A percentile compares a stretch with the other conserved stretches of the same genome.
These are phyloP conservation scores for Denticeps clupeoides DNA, from an alignment of 2,797 vertebrate genomes.

Conservation along the genomic window DNA sequence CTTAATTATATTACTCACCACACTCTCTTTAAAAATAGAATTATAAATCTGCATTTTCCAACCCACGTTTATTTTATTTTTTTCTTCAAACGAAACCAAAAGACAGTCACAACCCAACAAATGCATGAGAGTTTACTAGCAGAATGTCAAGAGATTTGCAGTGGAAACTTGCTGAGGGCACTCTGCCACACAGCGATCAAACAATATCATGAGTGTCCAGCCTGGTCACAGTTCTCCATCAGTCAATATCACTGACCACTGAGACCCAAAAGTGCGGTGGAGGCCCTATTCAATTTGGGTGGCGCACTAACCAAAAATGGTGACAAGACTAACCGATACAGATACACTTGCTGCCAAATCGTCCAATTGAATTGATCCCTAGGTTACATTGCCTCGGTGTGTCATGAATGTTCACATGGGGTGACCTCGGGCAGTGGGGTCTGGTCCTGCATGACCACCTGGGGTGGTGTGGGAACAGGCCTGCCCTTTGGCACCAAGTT, in stretches of 20 bases:
- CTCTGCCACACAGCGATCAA: not conserved
- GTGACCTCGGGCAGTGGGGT: slow-evolving; percentile 59
- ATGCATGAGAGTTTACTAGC: slow-evolving; percentile 15
- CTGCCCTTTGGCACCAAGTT: slow-evolving; percentile 37
- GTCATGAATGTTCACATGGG: slow-evolving; percentile 68
- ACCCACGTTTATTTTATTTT: slow-evolving; percentile 27
- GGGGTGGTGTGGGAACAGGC: slow-evolving; percentile 37
- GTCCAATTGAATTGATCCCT: too few relatives aligned
- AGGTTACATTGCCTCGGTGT: slow-evolving; percentile 4
- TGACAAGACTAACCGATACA: too few relatives aligned
- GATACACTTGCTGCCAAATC: too few relatives aligned
- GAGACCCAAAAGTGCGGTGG: too few relatives aligned
- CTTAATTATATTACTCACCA: slow-evolving; percentile 49
- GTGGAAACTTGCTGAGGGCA: not conserved
- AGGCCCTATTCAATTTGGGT: too few relatives aligned
- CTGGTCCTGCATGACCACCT: slow-evolving; percentile 55
- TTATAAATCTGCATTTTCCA: slow-evolving; percentile 16
- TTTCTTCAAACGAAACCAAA: slow-evolving; percentile 49
- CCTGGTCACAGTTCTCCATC: too few relatives aligned
- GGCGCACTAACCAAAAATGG: too few relatives aligned
- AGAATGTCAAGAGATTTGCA: not conserved
- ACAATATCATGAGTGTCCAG: too few relatives aligned
- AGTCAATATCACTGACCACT: too few relatives aligned
- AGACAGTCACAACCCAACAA: slow-evolving; percentile 35
- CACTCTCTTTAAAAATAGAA: slow-evolving; percentile 55